Conservation (phyloP, 2,113 vertebrate species). For the Ageneiosus marmoratus region DNA sequence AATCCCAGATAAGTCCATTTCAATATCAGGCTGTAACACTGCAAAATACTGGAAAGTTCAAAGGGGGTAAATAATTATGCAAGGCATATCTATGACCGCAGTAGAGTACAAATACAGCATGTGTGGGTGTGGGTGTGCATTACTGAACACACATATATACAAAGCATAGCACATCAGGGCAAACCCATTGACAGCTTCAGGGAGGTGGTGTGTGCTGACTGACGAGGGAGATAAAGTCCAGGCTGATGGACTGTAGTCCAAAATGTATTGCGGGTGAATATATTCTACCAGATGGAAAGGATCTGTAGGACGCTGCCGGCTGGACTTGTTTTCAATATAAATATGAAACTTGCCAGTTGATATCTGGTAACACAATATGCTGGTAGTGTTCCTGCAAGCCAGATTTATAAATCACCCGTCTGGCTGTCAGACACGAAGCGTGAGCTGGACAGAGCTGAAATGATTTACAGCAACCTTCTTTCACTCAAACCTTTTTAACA, state of each 20-base stretch:
- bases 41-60: background rate
- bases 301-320: conserved; percentile 29
- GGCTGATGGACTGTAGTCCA: conserved; percentile 63
- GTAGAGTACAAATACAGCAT: background rate
- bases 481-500: conserved; percentile 11
- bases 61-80: background rate
- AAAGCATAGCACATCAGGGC: conserved; percentile 77
- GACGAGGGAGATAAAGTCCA: conserved; percentile 74
- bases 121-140: conserved; percentile 33
- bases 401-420: conserved; percentile 46
- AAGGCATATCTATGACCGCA: background rate
- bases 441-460: conserved; percentile 36
- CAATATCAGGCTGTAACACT: background rate
- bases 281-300: conserved; percentile 22
- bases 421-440: conserved; percentile 36
- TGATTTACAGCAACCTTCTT: conserved; percentile 16
- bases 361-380: conserved; percentile 50
- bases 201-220: conserved; percentile 72
- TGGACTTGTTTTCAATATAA: conserved; percentile 49
- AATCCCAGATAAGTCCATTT: background rate
- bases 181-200: conserved; percentile 81
- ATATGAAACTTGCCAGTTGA: conserved; percentile 38
- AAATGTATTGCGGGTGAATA: conserved; percentile 25
- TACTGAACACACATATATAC: conserved; percentile 56
- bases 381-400: conserved; percentile 36